phyloP scores from a whole-genome alignment of 2,797 vertebrate genomes.

The Botia kubotai region DNA sequence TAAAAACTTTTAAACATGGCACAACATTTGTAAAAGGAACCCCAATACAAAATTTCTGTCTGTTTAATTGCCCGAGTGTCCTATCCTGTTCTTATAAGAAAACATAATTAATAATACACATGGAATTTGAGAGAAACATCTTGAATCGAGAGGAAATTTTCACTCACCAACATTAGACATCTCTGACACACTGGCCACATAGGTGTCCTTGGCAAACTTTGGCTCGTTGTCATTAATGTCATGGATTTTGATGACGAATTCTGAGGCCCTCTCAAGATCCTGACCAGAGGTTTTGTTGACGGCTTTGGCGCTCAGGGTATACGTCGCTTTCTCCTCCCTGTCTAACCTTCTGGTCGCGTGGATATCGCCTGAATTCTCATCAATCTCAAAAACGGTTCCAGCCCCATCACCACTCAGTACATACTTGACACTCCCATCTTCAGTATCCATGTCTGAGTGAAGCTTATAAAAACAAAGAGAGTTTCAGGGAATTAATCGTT shows the following conservation, averaged over 20 bases:
- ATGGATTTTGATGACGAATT: constrained; percentile 98
- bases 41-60: background rate
- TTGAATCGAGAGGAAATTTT: background rate
- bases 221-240: constrained; percentile 98
- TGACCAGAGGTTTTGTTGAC: constrained; percentile 88
- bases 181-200: constrained; percentile 90
- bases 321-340: constrained; percentile 93
- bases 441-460: constrained; percentile 96
- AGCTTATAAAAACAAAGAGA: constrained; percentile 79
- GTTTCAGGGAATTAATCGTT: constrained; percentile 26
- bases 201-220: constrained; percentile 90
- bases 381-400: constrained; percentile 91
- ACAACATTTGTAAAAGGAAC: no score
- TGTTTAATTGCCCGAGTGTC: background rate
- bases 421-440: constrained; percentile 93
- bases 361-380: constrained; percentile 97
- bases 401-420: constrained; percentile 94
- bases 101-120: background rate
- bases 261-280: constrained; percentile 93
- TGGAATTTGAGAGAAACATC: background rate
- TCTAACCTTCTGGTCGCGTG: constrained; percentile 96
- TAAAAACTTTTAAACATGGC: no score
- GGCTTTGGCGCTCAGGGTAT: constrained; percentile 91
- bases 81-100: background rate
- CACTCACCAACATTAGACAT: constrained; percentile 96